Percentiles rank a stretch among this genome's conserved stretches.
Conservation (phyloP, 2,797 vertebrate species). For the Aeoliscus strigatus region DNA sequence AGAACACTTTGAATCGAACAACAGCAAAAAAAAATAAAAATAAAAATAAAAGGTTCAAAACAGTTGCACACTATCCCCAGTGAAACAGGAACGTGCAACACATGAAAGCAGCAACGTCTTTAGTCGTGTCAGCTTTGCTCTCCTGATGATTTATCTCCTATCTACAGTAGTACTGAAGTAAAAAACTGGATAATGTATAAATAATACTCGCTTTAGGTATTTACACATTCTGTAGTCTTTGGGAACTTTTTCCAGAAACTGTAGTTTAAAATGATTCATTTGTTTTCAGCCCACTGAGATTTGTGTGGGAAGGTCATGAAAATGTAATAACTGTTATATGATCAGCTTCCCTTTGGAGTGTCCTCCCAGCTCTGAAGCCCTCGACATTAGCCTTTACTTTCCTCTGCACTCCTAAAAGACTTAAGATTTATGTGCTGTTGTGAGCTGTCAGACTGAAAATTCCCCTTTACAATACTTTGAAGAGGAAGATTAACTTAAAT, state of each 20-base stretch:
- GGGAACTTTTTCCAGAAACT: constrained; percentile 8
- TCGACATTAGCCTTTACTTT: constrained; percentile 30
- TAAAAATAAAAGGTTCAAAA: too few species aligned
- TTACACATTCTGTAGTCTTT: constrained; percentile 5
- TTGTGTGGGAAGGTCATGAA: constrained; percentile 27
- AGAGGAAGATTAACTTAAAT: constrained; percentile 48
- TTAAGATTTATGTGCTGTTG: constrained; percentile 30
- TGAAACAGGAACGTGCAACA: constrained; percentile 8
- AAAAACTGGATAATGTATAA: constrained; percentile 1
- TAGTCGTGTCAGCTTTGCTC: constrained; percentile 6
- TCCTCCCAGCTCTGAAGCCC: constrained; percentile 21
- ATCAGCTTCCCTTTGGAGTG: constrained; percentile 26
- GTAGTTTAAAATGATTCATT: constrained; percentile 8
- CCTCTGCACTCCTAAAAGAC: constrained; percentile 22
- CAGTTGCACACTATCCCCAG: constrained; percentile 4
- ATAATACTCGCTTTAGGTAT: background rate
- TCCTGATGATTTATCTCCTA: constrained; percentile 20
- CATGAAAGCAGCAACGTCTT: constrained; percentile 10
- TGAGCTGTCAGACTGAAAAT: constrained; percentile 41
- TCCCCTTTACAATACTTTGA: constrained; percentile 53
- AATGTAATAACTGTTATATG: constrained; percentile 31
- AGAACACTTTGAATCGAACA: too few species aligned
- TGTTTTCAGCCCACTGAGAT: constrained; percentile 15
- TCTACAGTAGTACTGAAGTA: constrained; percentile 1
- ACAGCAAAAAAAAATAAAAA: too few species aligned